Base-by-base conservation (phyloP, 2,797 vertebrate species). In the Gouania willdenowi region DNA sequence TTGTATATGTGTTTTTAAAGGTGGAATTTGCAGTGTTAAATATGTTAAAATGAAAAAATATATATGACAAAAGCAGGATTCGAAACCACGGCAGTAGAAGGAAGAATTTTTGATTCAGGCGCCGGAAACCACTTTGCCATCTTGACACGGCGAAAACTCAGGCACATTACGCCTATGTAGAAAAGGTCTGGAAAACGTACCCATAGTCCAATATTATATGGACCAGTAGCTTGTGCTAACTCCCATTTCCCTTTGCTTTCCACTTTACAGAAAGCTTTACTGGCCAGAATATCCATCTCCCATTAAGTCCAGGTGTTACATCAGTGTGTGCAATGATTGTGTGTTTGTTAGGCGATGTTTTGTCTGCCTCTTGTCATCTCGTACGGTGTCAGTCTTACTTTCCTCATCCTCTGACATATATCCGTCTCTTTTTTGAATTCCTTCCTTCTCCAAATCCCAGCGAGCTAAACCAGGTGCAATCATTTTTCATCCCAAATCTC, bases 271-370 rank as follows among this genome's bases (percentile, higher is more conserved):
- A 54, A 50, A 55, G 41, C 49, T 68, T 62, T 64, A 67, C 58
- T 68, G 48, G 59, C 61, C 59, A 44, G 31, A 75, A 77, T 71
- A 83, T 83, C 69, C 83, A 79, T 51, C 57, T 62, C 60, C 66
- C 57, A 79, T 84, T 74, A 74, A 54, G 51, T 62, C 71, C 74
- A 83, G 82, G 78, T 87, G 79, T 83, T 80, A 60, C 52, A 64
- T 33, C 36, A 35, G 19, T 22, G 8, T 13, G 2, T 20, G 26
- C 40, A 9, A 22, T 20, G 29, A 34, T 20, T 19, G 19, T 25
- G 25, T 17, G 29, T 42, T 28, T 35, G 11, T 21, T 11, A 33
- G 6, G 35, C 31, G 43, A 25, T 13, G 32, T 10, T 10, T 24
- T 36, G 23, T 37, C 21, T 16, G 37, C 27, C 22, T 41, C 22